A percentile compares a stretch with the other conserved stretches of the same genome.
phyloP scores from a whole-genome alignment of 2,113 vertebrate genomes.

The Siniperca knerii region DNA sequence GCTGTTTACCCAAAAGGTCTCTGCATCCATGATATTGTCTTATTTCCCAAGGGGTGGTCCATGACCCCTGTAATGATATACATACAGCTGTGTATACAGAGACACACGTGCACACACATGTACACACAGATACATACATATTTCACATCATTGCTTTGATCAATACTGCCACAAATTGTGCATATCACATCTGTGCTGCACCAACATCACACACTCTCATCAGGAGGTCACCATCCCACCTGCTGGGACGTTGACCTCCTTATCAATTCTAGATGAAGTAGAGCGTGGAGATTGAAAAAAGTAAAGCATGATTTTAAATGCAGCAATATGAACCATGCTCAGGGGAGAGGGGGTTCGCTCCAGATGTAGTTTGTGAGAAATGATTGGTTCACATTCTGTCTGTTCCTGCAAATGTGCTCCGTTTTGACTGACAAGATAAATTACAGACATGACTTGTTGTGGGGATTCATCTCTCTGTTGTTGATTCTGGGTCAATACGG shows the following conservation, averaged over 20 bases:
- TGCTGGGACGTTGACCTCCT: constrained; percentile 55
- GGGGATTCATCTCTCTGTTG: constrained; percentile 33
- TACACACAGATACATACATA: constrained; percentile 25
- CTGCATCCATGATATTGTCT: constrained; percentile 53
- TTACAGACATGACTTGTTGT: constrained; percentile 40
- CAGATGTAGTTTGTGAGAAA: constrained; percentile 52
- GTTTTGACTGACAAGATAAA: constrained; percentile 45
- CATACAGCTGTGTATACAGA: constrained; percentile 45
- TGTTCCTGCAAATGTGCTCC: constrained; percentile 32
- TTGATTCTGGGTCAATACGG: constrained; percentile 42
- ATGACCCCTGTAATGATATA: constrained; percentile 59
- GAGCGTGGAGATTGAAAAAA: constrained; percentile 38
- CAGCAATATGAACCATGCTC: constrained; percentile 56
- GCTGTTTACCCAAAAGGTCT: constrained; percentile 39
- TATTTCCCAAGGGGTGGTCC: constrained; percentile 71
- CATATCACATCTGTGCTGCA: constrained; percentile 32
- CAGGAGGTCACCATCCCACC: constrained; percentile 54
- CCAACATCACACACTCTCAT: constrained; percentile 27
- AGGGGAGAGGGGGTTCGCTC: constrained; percentile 28
- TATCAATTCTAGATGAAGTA: constrained; percentile 62
- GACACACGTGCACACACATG: constrained; percentile 17
- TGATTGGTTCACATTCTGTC: constrained; percentile 48
- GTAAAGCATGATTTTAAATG: constrained; percentile 59
- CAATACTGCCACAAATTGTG: constrained; percentile 61
- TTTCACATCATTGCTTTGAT: constrained; percentile 46